Percentiles rank a stretch among this genome's conserved stretches.
phyloP scores from a whole-genome alignment of 2,113 vertebrate genomes.

The Australoheros scitulus region DNA sequence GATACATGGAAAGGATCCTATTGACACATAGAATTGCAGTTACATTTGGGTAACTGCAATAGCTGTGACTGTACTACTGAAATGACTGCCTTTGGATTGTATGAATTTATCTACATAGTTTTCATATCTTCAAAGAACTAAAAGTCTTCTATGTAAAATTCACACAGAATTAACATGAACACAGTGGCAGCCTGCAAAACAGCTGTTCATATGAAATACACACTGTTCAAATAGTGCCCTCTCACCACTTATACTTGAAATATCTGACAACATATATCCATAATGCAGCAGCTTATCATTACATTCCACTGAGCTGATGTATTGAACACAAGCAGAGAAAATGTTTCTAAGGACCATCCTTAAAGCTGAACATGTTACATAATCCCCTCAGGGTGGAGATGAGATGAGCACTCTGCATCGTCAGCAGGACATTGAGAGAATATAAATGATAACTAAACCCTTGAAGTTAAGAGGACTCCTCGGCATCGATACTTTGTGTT shows the following conservation, averaged over 20 bases:
- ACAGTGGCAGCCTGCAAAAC: background rate
- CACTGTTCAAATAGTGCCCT: background rate
- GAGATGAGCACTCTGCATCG: background rate
- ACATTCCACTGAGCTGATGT: slow-evolving; percentile 29
- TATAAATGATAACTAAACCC: background rate
- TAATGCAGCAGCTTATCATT: slow-evolving; percentile 39
- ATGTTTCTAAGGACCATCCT: slow-evolving; percentile 25
- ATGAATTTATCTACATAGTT: background rate
- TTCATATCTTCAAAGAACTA: background rate
- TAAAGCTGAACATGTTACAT: slow-evolving; percentile 38
- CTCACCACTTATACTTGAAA: slow-evolving; percentile 24
- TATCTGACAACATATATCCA: slow-evolving; percentile 8
- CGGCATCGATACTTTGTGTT: background rate
- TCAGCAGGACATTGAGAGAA: background rate
- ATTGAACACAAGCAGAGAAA: slow-evolving; percentile 9
- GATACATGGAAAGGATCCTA: background rate
- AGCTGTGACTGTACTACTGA: background rate
- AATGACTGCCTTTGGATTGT: background rate
- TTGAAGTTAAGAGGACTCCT: background rate
- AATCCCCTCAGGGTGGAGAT: slow-evolving; percentile 26
- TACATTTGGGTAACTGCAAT: no score
- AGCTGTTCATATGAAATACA: background rate
- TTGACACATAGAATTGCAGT: no score
- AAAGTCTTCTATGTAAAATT: background rate
- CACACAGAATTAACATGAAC: background rate